These are phyloP conservation scores for Oreochromis aureus DNA, from an alignment of 2,113 vertebrate species.

Conservation along the genomic window DNA sequence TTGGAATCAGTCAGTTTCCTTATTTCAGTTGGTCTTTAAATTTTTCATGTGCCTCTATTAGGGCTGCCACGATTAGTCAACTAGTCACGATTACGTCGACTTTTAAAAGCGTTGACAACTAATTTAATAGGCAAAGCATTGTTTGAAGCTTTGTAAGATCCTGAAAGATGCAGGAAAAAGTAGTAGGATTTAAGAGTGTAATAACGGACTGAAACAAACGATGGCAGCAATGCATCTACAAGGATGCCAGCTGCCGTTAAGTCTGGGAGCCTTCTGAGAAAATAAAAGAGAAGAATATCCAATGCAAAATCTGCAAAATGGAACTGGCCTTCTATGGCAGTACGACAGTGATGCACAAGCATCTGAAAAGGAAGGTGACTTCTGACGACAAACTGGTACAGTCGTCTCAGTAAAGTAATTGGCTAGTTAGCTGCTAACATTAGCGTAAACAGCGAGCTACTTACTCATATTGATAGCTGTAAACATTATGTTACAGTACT, in stretches of 20 bases:
- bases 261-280: not conserved
- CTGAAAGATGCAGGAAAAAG: not conserved
- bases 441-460: not conserved
- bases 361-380: not conserved
- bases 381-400: not conserved
- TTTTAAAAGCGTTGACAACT: not conserved
- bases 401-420: not conserved
- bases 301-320: not conserved
- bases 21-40: not conserved
- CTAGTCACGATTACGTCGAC: not conserved
- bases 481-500: too few relatives aligned
- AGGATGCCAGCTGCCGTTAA: rapidly evolving
- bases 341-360: not conserved
- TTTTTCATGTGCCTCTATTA: not conserved
- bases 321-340: not conserved
- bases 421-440: not conserved
- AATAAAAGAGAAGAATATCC: not conserved
- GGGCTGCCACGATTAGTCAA: not conserved
- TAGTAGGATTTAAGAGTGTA: not conserved
- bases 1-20: not conserved
- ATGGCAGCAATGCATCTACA: not conserved
- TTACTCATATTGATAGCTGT: not conserved
- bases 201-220: not conserved
- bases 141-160: not conserved
- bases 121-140: not conserved